Evolutionary conservation across 2,113 vertebrate species (phyloP).

Genomic region (Rhodinocichla rosea): DNA sequence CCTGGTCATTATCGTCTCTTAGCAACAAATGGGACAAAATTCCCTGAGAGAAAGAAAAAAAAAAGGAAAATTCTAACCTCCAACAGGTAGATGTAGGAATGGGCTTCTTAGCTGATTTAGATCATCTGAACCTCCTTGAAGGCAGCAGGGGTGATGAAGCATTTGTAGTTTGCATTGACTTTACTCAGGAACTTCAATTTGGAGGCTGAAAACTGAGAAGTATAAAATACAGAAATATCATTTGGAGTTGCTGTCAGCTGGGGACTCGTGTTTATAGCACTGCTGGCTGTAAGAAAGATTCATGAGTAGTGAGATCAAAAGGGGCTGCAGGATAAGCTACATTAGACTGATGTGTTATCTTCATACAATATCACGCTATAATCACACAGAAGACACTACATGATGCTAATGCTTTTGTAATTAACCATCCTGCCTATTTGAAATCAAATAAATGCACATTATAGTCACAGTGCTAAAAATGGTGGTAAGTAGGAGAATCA

Average conservation of each 20-base stretch:
- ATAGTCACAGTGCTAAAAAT: background rate
- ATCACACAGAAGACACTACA: background rate
- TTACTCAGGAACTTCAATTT: background rate
- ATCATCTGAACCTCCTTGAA: background rate
- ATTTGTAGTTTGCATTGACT: background rate
- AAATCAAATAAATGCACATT: background rate
- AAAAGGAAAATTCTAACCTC: background rate
- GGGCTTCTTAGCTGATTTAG: background rate
- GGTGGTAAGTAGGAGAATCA: background rate
- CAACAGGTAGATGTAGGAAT: background rate
- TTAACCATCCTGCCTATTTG: background rate
- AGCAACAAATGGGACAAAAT: background rate
- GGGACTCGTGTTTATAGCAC: fast-evolving
- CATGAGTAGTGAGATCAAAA: background rate
- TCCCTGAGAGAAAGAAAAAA: background rate
- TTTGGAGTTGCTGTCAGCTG: background rate
- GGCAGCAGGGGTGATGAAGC: background rate
- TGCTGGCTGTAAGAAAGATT: background rate
- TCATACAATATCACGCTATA: background rate
- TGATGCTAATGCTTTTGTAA: background rate
- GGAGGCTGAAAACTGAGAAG: background rate
- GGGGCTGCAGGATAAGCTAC: background rate
- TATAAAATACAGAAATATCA: background rate
- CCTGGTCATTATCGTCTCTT: fast-evolving
- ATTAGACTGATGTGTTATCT: background rate